Evolutionary conservation across 23 tunicate species (phyloP).

Genomic region (Halocynthia aurantium): DNA sequence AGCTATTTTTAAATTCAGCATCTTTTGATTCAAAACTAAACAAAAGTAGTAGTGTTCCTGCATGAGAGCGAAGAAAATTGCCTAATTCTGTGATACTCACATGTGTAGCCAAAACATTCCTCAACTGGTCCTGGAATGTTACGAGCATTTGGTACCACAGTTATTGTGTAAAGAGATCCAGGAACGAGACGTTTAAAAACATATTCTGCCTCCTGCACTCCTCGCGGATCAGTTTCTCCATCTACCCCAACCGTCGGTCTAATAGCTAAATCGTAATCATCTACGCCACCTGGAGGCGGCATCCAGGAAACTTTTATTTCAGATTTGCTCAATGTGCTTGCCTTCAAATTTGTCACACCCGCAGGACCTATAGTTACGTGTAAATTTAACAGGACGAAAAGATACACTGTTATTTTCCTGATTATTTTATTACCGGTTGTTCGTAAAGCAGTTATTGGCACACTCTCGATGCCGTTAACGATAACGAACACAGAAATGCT

Average conservation of each 20-base stretch:
- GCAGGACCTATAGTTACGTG: slow-evolving; percentile 37
- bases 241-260: slow-evolving; percentile 17
- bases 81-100: slow-evolving; percentile 20
- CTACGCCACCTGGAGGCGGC: slow-evolving; percentile 69
- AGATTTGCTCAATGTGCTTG: slow-evolving; percentile 18
- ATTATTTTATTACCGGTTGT: slow-evolving; percentile 34
- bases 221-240: slow-evolving; percentile 11
- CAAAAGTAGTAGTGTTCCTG: background rate
- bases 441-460: slow-evolving; percentile 23
- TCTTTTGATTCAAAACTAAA: too few species aligned
- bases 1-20: too few species aligned
- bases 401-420: background rate
- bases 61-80: background rate
- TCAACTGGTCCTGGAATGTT: slow-evolving; percentile 30
- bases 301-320: slow-evolving; percentile 50
- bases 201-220: slow-evolving; percentile 2
- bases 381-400: background rate
- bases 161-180: slow-evolving; percentile 40
- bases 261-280: slow-evolving; percentile 29
- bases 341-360: slow-evolving; percentile 18
- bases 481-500: slow-evolving; percentile 7
- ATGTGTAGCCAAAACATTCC: slow-evolving; percentile 34
- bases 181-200: slow-evolving; percentile 41
- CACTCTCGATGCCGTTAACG: slow-evolving; percentile 15
- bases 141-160: slow-evolving; percentile 43